phyloP scores from a whole-genome alignment of 2,113 vertebrate species.

The Elephantulus edwardii region DNA sequence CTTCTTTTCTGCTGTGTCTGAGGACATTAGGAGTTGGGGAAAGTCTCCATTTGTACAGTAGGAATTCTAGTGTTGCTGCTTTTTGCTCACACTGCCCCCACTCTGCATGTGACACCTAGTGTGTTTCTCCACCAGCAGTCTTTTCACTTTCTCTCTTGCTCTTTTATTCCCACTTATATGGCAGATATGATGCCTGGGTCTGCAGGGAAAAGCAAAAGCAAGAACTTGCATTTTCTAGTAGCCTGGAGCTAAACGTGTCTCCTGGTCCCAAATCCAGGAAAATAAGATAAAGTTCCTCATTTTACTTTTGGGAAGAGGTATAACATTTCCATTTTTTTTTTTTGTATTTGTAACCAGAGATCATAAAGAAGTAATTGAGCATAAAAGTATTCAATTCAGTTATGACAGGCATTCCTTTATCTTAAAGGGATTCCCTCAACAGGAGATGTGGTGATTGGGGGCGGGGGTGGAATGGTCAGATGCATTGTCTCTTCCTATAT shows the following conservation, averaged over 20 bases:
- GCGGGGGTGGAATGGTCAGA: not conserved
- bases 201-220: not conserved
- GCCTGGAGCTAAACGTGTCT: not conserved
- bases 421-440: not conserved
- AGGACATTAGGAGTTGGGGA: slow-evolving; percentile 18
- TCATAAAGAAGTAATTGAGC: not conserved
- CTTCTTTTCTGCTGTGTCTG: slow-evolving; percentile 45
- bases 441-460: not conserved
- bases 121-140: slow-evolving; percentile 19
- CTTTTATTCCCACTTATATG: not conserved
- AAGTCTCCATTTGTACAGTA: not conserved
- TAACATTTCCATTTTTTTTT: not conserved
- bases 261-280: not conserved
- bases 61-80: not conserved
- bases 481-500: not conserved
- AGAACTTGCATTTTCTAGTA: not conserved
- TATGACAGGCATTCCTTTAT: not conserved
- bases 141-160: not conserved
- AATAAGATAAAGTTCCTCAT: not conserved
- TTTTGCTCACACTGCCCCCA: not conserved
- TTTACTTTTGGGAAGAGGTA: not conserved
- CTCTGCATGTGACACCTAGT: not conserved
- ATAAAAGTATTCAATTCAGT: not conserved
- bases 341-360: not conserved
- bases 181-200: not conserved